Base-by-base conservation (phyloP, 2,797 vertebrate genomes). In the Chrosomus eos region DNA sequence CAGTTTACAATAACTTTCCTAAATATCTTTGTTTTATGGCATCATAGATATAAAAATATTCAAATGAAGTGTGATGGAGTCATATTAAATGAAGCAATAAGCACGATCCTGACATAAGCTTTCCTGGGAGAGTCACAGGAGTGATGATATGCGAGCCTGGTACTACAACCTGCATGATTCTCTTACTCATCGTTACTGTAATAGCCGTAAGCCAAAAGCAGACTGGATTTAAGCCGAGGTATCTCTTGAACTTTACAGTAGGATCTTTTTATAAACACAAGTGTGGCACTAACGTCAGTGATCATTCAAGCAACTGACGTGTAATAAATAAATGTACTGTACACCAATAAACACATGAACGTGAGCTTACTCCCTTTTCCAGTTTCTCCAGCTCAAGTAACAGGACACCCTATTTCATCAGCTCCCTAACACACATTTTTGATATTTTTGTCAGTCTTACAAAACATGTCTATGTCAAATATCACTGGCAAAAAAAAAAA, bases 171-270 rank as follows among this genome's bases (percentile, higher is more conserved):
- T 26, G 82, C 1, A 1, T 53, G 71, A 84, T 48, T 38, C 78
- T 83, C 82, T 87, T 60, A 38, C 78, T 64, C 40, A 66, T 68
- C 7, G 3, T 11, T 77, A 55, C 53, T 62, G 66, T 71, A 81
- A 51, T 77, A 71, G 73, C 64, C 33, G 36, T 4, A n/a, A 84
- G 45, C n/a, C 51, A 36, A 83, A 62, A 76, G 26, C 18, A 58
- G 3, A 18, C 43, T 51, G 36, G 55, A 36, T 45, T 28, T 33
- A 45, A 53, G 85, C 53, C 7, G 23, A 21, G 77, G 64, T n/a
- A 55, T 81, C 38, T 16, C 55, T 21, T 55, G 26, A 74, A 84
- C 71, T 36, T 71, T 87, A 87, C 82, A 84, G 86, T 87, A 84
- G 23, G 26, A 75, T 51, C 77, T 75, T 81, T 84, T 75, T 80